Percentiles rank a stretch among this genome's conserved stretches.
phyloP scores from a whole-genome alignment of 2,113 vertebrate genomes.

The Orycteropus afer region DNA sequence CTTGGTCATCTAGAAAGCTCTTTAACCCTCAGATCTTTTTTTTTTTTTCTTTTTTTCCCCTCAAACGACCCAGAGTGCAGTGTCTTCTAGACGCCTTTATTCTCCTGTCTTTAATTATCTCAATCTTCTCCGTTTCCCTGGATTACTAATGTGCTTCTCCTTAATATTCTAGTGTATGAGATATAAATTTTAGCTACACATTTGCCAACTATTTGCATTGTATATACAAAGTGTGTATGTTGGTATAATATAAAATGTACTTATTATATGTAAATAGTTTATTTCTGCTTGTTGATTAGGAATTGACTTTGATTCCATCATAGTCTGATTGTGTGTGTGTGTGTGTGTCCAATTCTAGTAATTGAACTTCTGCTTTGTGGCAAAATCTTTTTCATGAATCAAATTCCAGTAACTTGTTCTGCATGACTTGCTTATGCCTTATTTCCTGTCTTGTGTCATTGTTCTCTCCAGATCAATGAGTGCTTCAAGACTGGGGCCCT shows the following conservation, averaged over 20 bases:
- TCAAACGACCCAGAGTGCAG: background rate
- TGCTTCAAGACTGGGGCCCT: background rate
- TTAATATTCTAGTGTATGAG: background rate
- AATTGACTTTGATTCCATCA: constrained; percentile 7
- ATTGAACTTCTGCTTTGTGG: constrained; percentile 56
- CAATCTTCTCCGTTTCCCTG: background rate
- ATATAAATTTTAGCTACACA: background rate
- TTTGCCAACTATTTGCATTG: constrained; percentile 18
- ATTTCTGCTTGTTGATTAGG: background rate
- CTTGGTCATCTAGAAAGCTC: background rate
- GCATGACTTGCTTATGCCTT: background rate
- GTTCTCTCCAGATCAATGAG: background rate
- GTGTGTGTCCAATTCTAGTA: background rate
- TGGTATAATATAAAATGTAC: background rate
- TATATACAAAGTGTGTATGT: background rate
- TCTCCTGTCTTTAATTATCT: background rate
- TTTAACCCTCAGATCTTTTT: background rate
- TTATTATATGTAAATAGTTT: background rate
- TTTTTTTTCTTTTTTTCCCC: background rate
- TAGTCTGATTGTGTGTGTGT: background rate
- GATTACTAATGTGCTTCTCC: background rate
- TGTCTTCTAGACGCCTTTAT: background rate
- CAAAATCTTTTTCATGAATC: background rate
- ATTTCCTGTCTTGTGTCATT: background rate
- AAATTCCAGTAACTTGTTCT: constrained; percentile 35